Base-by-base conservation (phyloP, 2,888 invertebrate genomes). In the Cinara cedri region DNA sequence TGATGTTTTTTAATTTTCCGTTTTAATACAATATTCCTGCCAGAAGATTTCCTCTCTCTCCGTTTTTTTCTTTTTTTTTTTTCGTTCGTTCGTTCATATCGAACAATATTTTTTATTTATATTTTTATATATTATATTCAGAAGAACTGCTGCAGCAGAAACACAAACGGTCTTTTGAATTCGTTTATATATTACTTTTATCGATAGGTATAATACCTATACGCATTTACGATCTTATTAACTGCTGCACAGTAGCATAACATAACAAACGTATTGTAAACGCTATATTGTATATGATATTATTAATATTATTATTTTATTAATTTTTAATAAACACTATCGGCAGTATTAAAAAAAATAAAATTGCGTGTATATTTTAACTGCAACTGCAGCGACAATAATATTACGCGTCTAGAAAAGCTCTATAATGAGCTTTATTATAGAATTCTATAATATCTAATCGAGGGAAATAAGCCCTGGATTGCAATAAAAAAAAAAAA, bases 1-100 rank as follows among this genome's bases (percentile, higher is more conserved):
- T 78, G 78, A 78, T 78, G 78, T 78, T 78, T 78, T 78, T 78
- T 78, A 78, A 78, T 78, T 78, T 78, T 78, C 78, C 62, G 57
- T 68, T 78, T 78, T 78, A 68, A 78, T 78, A 78, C 78, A 78
- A 78, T 70, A 78, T 78, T 49, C 68, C 74, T 46, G 76, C 76
- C 76, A 68, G 78, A 78, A 68, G 68, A 68, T 78, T 78, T 78
- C 21, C 60, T 78, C 66, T 68, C 74, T 65, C 74, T 65, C 63
- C 54, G 74, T 65, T 54, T 54, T 75, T 65, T 44, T 21, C 51
- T 42, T 54, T 65, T 54, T 19, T 34, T 55, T 54, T 49, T 49
- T 26, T 49, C 6, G 34, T 34, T 34, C 6, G 34, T 34, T 34
- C 34, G 34, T 21, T 55, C 60, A 26, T 78, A 78, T 78, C 19